These are phyloP conservation scores for Rhinoptilus africanus DNA, from an alignment of 2,113 vertebrate species.

Conservation along the genomic window DNA sequence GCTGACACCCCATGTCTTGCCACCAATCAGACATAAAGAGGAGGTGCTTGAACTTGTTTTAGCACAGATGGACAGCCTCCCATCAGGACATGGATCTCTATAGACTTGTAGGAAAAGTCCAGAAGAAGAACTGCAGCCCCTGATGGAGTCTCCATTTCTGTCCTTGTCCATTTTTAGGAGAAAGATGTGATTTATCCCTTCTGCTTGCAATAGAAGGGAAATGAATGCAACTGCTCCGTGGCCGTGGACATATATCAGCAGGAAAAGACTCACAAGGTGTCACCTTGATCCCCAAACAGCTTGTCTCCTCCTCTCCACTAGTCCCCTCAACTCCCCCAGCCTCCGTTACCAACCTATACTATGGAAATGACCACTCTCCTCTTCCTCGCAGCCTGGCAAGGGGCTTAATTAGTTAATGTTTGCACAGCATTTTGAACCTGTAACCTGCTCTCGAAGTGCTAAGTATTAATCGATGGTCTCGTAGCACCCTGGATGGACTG, in stretches of 20 bases:
- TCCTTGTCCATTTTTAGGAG: neutral
- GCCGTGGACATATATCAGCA: neutral
- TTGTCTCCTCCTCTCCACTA: neutral
- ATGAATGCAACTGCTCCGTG: neutral
- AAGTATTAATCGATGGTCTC: neutral
- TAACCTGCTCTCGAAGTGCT: neutral
- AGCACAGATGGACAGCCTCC: neutral
- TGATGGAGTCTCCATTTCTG: neutral
- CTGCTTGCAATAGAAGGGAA: neutral
- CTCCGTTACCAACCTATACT: neutral
- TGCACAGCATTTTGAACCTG: neutral
- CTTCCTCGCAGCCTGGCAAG: neutral
- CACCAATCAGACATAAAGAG: neutral
- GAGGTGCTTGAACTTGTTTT: neutral
- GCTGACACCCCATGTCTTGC: neutral
- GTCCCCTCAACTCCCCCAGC: too few relatives aligned
- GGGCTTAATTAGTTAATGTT: neutral
- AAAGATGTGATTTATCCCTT: neutral
- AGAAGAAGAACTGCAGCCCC: neutral
- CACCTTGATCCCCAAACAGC: accelerated
- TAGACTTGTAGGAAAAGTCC: neutral
- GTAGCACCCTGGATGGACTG: neutral
- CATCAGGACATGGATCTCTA: neutral
- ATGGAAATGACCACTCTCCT: neutral
- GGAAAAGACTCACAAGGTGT: neutral